Conservation (phyloP, 2,888 invertebrate genomes). For the Colostygia pectinataria region DNA sequence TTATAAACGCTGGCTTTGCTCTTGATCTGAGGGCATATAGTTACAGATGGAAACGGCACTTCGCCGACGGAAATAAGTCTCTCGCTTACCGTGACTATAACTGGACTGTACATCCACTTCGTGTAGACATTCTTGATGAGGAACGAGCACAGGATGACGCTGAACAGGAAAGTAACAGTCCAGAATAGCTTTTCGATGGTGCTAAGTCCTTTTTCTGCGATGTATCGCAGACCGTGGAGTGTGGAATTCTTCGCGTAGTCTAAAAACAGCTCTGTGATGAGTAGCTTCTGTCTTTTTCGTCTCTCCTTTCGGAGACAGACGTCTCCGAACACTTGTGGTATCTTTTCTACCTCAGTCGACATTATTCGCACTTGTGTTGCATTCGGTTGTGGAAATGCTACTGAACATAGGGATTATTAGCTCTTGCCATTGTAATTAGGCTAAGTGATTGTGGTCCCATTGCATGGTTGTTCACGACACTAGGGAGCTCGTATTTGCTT, state of each 20-base stretch:
- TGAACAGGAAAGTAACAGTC: constrained; percentile 9
- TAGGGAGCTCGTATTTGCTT: no score
- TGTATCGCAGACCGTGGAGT: constrained; percentile 14
- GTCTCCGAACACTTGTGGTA: no score
- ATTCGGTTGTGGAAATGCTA: no score
- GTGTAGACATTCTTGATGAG: constrained; percentile 15
- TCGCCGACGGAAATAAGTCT: constrained; percentile 46
- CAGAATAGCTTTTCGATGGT: constrained; percentile 17
- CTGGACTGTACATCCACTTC: constrained; percentile 22
- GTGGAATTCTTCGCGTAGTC: constrained; percentile 13
- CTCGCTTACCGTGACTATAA: constrained; percentile 34
- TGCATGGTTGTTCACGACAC: no score
- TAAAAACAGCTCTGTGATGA: no score
- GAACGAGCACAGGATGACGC: neutral
- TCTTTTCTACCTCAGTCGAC: no score
- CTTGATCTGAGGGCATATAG: constrained; percentile 48
- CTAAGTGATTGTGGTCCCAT: no score
- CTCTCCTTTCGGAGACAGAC: no score
- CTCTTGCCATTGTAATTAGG: no score
- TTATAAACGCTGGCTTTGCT: constrained; percentile 39
- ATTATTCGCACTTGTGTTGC: no score
- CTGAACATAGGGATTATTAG: no score
- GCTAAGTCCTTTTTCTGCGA: constrained; percentile 1
- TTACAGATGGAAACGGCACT: constrained; percentile 52
- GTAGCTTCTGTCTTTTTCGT: no score